These are phyloP conservation scores for Cyphomyrus plagiostoma DNA, from an alignment of 2,113 vertebrate genomes.

Conservation along the genomic window DNA sequence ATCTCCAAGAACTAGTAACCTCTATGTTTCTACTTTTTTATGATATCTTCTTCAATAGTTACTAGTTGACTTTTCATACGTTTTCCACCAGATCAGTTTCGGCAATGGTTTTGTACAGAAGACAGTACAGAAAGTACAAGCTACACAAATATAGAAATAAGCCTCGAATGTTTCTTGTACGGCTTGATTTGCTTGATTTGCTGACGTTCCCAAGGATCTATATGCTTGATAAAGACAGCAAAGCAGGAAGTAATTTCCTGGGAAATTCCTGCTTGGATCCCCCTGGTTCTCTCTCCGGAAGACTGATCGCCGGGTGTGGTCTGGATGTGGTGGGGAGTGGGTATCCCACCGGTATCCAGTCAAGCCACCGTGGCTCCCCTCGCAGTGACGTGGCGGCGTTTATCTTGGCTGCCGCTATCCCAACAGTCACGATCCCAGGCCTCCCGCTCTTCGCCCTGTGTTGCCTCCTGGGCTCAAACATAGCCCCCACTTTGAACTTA, in stretches of 20 bases:
- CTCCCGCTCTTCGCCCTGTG: background rate
- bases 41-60: background rate
- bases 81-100: background rate
- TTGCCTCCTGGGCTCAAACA: background rate
- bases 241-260: background rate
- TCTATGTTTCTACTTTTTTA: background rate
- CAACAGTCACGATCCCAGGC: background rate
- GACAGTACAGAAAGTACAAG: background rate
- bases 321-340: background rate
- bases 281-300: background rate
- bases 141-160: background rate
- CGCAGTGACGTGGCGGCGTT: background rate
- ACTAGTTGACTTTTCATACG: background rate
- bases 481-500: background rate
- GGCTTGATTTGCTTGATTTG: background rate
- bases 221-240: background rate
- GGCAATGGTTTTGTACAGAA: background rate
- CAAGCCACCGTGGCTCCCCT: background rate
- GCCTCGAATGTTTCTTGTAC: background rate
- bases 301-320: background rate
- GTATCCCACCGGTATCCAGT: background rate
- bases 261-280: background rate
- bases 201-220: background rate
- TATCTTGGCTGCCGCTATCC: background rate
- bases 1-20: background rate